These are phyloP conservation scores for Deilephila elpenor DNA, from an alignment of 2,888 invertebrate species.

Conservation along the genomic window DNA sequence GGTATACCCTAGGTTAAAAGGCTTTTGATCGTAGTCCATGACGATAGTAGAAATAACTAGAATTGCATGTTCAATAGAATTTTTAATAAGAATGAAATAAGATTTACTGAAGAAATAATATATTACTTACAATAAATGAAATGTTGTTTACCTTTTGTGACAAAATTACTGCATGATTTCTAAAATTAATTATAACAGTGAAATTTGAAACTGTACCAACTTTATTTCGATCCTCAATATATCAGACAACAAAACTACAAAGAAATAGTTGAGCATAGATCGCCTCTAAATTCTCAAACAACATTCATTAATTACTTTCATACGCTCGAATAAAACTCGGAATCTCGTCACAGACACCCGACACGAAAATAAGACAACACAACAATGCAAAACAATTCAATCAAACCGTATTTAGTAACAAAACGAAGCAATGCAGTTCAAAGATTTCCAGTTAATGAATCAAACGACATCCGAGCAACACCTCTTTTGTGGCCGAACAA, in stretches of 20 bases:
- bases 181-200: neutral
- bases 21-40: too few species aligned
- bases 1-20: too few species aligned
- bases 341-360: conserved; percentile 2
- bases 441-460: conserved; percentile 80
- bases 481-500: conserved; percentile 78
- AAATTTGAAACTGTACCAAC: neutral
- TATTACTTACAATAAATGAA: too few species aligned
- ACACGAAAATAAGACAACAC: conserved; percentile 19
- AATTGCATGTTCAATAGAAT: too few species aligned
- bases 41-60: too few species aligned
- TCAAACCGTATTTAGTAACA: conserved; percentile 21
- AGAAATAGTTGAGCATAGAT: conserved; percentile 17
- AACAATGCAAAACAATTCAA: conserved; percentile 29
- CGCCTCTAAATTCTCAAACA: conserved; percentile 6
- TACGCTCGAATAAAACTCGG: conserved; percentile 10
- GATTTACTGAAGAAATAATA: too few species aligned
- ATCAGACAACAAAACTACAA: neutral
- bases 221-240: conserved; percentile 16
- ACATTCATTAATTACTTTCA: conserved; percentile 23
- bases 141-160: too few species aligned
- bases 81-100: too few species aligned
- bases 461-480: conserved; percentile 80
- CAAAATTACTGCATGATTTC: too few species aligned
- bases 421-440: conserved; percentile 68